phyloP scores from a whole-genome alignment of 2,797 vertebrate genomes.

The Gastrophryne carolinensis region DNA sequence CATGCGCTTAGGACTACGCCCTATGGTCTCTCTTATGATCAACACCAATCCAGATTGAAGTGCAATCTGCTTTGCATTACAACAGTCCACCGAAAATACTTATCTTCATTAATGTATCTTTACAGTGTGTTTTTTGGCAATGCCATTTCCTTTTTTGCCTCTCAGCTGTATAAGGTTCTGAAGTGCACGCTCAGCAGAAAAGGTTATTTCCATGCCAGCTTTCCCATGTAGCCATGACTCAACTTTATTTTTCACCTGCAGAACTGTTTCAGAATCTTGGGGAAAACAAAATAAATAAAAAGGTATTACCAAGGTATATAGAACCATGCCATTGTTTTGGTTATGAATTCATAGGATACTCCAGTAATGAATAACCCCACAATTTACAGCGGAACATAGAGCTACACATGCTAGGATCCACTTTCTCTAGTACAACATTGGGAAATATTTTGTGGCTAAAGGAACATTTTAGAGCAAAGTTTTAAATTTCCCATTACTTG shows the following conservation, averaged over 20 bases:
- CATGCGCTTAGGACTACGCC: background rate
- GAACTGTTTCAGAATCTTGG: constrained; percentile 49
- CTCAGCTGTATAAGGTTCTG: constrained; percentile 54
- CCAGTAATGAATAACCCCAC: too few species aligned
- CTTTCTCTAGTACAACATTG: too few species aligned
- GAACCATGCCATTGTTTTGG: too few species aligned
- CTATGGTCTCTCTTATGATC: background rate
- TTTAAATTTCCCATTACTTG: too few species aligned
- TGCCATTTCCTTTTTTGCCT: background rate
- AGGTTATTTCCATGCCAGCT: constrained; percentile 60
- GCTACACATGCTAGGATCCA: too few species aligned
- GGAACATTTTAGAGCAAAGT: too few species aligned
- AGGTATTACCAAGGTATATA: background rate
- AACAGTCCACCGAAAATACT: background rate
- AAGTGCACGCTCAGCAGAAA: constrained; percentile 62
- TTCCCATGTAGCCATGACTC: constrained; percentile 62
- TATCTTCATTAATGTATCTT: background rate
- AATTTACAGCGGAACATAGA: too few species aligned
- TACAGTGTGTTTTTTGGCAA: background rate
- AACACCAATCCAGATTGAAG: background rate
- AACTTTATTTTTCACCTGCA: constrained; percentile 58
- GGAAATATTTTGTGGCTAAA: too few species aligned
- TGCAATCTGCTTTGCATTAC: background rate
- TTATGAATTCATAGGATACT: background rate
- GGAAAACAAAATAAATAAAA: background rate